Evolutionary conservation across 2,888 invertebrate species (phyloP).

Genomic region (Lacanobia oleracea): DNA sequence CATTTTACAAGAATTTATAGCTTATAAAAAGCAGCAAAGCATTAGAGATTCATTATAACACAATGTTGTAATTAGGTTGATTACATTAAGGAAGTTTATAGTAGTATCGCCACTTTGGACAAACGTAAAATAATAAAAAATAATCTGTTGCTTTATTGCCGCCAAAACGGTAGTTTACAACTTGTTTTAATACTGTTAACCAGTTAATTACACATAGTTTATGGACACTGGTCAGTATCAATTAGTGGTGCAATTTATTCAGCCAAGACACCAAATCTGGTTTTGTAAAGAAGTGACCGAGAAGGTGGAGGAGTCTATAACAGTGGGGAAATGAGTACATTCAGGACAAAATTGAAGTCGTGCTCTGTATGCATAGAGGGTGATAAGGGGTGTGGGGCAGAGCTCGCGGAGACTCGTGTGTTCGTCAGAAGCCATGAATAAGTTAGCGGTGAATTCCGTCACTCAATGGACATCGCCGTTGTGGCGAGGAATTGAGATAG

Average conservation of each 20-base stretch:
- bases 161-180: slow-evolving; percentile 50
- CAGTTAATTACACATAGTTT: slow-evolving; percentile 55
- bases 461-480: slow-evolving; percentile 73
- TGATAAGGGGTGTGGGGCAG: slow-evolving; percentile 73
- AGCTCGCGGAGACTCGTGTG: slow-evolving; percentile 64
- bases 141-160: slow-evolving; percentile 41
- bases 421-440: slow-evolving; percentile 81
- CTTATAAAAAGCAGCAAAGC: slow-evolving; percentile 47
- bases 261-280: slow-evolving; percentile 29
- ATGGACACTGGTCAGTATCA: slow-evolving; percentile 44
- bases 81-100: slow-evolving; percentile 46
- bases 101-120: slow-evolving; percentile 31
- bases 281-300: slow-evolving; percentile 59
- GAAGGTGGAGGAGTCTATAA: slow-evolving; percentile 68
- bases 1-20: slow-evolving; percentile 52
- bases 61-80: slow-evolving; percentile 51
- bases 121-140: slow-evolving; percentile 34
- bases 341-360: slow-evolving; percentile 78
- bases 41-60: slow-evolving; percentile 48
- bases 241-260: slow-evolving; percentile 48
- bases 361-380: slow-evolving; percentile 78
- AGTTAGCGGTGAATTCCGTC: slow-evolving; percentile 77
- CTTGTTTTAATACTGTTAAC: slow-evolving; percentile 52
- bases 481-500: slow-evolving; percentile 39
- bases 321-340: slow-evolving; percentile 71